phyloP scores from a whole-genome alignment of 2,888 invertebrate species.

The Synanthedon vespiformis region DNA sequence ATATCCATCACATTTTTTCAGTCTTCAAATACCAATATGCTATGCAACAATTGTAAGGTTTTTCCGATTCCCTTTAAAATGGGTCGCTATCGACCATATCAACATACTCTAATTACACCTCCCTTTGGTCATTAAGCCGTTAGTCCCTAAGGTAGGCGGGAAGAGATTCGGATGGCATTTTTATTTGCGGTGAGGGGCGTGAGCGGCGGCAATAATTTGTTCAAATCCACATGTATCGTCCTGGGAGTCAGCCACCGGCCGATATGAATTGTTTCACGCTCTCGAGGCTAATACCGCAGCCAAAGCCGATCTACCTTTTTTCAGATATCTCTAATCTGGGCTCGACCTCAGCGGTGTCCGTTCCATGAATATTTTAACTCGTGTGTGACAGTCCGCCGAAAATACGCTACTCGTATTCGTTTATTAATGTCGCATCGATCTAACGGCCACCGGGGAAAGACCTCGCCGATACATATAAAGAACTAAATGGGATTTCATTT shows the following conservation, averaged over 20 bases:
- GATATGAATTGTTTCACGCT: conserved; percentile 38
- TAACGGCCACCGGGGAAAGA: conserved; percentile 27
- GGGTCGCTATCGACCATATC: conserved; percentile 11
- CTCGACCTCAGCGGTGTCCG: conserved; percentile 37
- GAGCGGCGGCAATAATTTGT: conserved; percentile 15
- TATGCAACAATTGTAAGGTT: conserved; percentile 16
- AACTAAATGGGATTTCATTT: conserved; percentile 61
- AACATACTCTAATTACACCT: conserved; percentile 29
- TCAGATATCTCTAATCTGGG: conserved; percentile 46
- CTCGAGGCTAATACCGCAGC: conserved; percentile 17
- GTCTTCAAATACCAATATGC: conserved; percentile 12
- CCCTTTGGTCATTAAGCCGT: conserved; percentile 29
- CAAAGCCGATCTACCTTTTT: conserved; percentile 35
- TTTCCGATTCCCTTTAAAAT: conserved; percentile 14
- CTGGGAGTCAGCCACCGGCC: background rate
- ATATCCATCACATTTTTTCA: conserved; percentile 11
- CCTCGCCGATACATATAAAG: conserved; percentile 24
- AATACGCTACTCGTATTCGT: conserved; percentile 45
- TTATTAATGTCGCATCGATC: conserved; percentile 59
- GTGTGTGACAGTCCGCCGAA: conserved; percentile 38
- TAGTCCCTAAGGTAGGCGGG: conserved; percentile 7
- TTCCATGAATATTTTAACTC: conserved; percentile 61
- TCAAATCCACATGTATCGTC: conserved; percentile 10
- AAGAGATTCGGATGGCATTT: conserved; percentile 36
- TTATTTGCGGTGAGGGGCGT: conserved; percentile 27